Evolutionary conservation across 1,140 invertebrate genomes (phyloP), one percentile per base, ranked within the genome.

Genomic region (Cheumatopsyche charites): DNA sequence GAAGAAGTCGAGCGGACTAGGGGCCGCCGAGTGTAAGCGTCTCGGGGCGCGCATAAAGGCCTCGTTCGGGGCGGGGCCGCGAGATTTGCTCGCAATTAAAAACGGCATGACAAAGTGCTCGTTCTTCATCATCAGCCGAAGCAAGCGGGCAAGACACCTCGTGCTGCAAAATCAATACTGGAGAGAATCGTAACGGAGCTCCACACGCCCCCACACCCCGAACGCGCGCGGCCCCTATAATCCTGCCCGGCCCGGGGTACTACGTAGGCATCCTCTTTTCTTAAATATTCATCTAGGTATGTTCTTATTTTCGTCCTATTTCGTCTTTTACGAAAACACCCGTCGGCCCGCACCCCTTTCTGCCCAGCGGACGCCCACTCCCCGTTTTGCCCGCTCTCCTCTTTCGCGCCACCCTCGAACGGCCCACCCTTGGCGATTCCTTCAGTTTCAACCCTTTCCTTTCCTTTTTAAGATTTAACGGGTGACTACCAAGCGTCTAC

Each of bases 281-380:
- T 75, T 75, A 75, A 75, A 75, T 75, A 75, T 75, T 75, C 74
- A 75, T 75, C 71, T 75, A 75, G 74, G 74, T 75, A 75, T 75
- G 74, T 75, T 75, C 74, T 75, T 73, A 75, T 75, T 75, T 75
- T 75, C 74, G 72, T 75, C 71, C 74, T 75, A 75, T 75, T 75
- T 75, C 74, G 74, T 75, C 74, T 73, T 73, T 73, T 73, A 70
- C 74, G 72, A 75, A 75, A 75, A 73, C 74, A 75, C 74, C 74
- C 71, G 67, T 19, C 45, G 17, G 45, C 58, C 61, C 23, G 12
- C 36, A n/a, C 52, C 65, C 47, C 49, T 23, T 23, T 66, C 58
- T 58, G 49, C 65, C 41, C 65, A 63, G 29, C 25, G 58, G 61
- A 43, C 26, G 52, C 58, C 25, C 47, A 41, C 71, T 58, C 41